These are phyloP conservation scores for Machimus rusticus DNA, from an alignment of 2,888 invertebrate genomes.

Conservation along the genomic window DNA sequence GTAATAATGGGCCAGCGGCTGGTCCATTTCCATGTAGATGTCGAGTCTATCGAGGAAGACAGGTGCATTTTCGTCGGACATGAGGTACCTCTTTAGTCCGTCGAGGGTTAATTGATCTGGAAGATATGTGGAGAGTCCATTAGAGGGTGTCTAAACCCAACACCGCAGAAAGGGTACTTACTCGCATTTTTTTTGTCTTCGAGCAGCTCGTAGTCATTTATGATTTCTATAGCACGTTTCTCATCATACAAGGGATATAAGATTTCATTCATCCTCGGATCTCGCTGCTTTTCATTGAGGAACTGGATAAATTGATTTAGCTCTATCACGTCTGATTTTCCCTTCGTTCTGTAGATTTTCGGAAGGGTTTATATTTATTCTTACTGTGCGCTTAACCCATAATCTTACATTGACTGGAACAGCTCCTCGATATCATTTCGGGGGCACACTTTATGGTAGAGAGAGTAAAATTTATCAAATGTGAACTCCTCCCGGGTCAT, in stretches of 20 bases:
- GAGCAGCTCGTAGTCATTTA: conserved; percentile 89
- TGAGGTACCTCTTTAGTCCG: conserved; percentile 96
- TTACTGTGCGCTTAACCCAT: not conserved
- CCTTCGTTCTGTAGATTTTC: conserved; percentile 78
- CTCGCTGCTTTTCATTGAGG: conserved; percentile 96
- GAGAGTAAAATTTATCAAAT: conserved; percentile 97
- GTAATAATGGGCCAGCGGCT: conserved; percentile 96
- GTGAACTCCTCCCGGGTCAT: conserved; percentile 95
- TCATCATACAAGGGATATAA: conserved; percentile 96
- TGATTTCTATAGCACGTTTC: conserved; percentile 90
- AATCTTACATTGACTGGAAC: conserved; percentile 91
- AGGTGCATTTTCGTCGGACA: conserved; percentile 99
- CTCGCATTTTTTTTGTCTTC: conserved; percentile 70
- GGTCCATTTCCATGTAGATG: conserved; percentile 99
- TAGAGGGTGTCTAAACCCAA: not conserved
- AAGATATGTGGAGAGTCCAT: conserved; percentile 43
- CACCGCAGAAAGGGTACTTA: not conserved
- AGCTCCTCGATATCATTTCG: conserved; percentile 98
- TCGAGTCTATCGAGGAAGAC: conserved; percentile 98
- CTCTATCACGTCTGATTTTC: conserved; percentile 86
- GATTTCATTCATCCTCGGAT: conserved; percentile 98
- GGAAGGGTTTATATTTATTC: not conserved
- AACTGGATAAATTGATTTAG: conserved; percentile 89
- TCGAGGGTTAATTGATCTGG: conserved; percentile 88
- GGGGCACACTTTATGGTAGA: conserved; percentile 99